These are phyloP conservation scores for Alosa sapidissima DNA, from an alignment of 2,797 vertebrate species.

Conservation along the genomic window DNA sequence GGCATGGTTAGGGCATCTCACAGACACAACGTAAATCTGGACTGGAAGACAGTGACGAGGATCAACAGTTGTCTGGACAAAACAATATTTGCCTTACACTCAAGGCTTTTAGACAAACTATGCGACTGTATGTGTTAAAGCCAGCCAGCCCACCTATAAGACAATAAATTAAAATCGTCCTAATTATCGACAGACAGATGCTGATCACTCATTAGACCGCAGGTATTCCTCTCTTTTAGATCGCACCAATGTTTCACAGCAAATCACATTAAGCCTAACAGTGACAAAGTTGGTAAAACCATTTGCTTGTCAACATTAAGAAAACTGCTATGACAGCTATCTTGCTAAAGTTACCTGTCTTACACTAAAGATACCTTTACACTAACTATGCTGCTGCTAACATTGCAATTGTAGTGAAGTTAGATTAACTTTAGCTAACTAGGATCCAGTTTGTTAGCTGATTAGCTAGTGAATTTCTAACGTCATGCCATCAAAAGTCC, in stretches of 20 bases:
- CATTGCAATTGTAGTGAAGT: neutral
- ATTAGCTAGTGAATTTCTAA: neutral
- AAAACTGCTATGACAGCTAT: too few relatives aligned
- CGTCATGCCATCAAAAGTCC: neutral
- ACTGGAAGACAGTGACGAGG: neutral
- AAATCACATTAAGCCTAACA: too few relatives aligned
- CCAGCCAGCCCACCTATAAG: too few relatives aligned
- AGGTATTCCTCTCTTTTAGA: too few relatives aligned
- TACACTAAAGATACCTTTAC: neutral
- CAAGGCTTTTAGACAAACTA: neutral
- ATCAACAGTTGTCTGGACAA: neutral
- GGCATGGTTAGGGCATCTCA: slow-evolving; percentile 52
- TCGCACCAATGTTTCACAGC: too few relatives aligned
- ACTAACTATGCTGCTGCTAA: neutral
- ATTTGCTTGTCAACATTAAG: too few relatives aligned
- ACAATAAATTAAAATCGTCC: too few relatives aligned
- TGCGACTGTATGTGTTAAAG: too few relatives aligned
- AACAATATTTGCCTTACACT: neutral
- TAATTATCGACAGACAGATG: too few relatives aligned
- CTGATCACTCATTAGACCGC: too few relatives aligned
- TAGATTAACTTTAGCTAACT: neutral
- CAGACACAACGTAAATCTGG: neutral
- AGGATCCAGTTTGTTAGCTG: neutral
- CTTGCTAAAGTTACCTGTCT: too few relatives aligned
- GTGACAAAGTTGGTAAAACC: too few relatives aligned